A percentile compares a stretch with the other conserved stretches of the same genome.
phyloP scores from a whole-genome alignment of 1,140 invertebrate species.

The Drosophila serrata region DNA sequence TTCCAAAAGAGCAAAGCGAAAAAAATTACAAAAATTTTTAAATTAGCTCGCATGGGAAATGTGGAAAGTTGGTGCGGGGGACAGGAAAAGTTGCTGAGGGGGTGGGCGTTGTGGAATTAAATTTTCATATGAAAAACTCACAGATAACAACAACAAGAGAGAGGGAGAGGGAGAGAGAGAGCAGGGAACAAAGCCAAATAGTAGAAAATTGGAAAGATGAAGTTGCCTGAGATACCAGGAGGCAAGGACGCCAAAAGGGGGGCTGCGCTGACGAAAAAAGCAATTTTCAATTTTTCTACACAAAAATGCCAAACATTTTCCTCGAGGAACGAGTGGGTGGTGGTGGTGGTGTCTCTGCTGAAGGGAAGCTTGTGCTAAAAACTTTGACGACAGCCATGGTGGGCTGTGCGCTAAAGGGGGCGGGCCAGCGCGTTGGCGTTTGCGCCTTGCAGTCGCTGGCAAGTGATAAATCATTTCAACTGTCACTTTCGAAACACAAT shows the following conservation, averaged over 20 bases:
- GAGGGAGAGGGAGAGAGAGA: neutral
- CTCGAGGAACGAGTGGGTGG: conserved; percentile 6
- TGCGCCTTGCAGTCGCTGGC: conserved; percentile 77
- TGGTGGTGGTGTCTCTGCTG: neutral
- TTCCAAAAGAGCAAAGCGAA: conserved; percentile 81
- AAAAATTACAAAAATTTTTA: conserved; percentile 84
- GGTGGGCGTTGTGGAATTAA: conserved; percentile 64
- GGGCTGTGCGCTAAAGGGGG: neutral
- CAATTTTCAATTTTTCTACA: conserved; percentile 83
- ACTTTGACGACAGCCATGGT: conserved; percentile 71
- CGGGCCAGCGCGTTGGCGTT: conserved; percentile 49
- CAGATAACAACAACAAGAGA: conserved; percentile 50
- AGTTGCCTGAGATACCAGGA: conserved; percentile 76
- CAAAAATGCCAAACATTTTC: conserved; percentile 71
- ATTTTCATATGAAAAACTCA: conserved; percentile 81
- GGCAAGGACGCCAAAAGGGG: conserved; percentile 12
- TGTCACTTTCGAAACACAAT: conserved; percentile 85
- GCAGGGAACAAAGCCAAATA: conserved; percentile 75
- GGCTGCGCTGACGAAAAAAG: conserved; percentile 62
- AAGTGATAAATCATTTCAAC: conserved; percentile 85
- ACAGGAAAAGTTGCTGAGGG: conserved; percentile 3
- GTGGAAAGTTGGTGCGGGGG: conserved; percentile 15
- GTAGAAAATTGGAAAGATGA: conserved; percentile 84
- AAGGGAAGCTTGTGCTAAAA: conserved; percentile 68
- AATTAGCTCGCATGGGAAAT: conserved; percentile 76